phyloP scores from a whole-genome alignment of 2,797 vertebrate species.

The Luscinia megarhynchos region DNA sequence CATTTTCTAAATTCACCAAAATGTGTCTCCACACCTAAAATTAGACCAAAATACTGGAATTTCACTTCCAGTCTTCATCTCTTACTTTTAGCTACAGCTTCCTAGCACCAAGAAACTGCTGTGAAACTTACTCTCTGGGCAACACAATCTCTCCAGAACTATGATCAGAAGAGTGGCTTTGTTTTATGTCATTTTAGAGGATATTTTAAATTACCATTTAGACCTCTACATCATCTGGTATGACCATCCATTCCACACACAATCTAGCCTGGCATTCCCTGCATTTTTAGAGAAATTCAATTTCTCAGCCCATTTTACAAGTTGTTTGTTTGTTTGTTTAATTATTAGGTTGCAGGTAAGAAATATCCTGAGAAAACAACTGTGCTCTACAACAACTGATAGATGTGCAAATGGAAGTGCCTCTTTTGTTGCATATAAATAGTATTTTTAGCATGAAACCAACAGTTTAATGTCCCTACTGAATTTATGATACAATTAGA shows the following conservation, averaged over 20 bases:
- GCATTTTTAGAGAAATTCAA: neutral
- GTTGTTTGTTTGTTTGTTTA: neutral
- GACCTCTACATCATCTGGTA: neutral
- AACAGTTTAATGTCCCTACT: neutral
- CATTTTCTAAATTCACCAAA: neutral
- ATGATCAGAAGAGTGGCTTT: neutral
- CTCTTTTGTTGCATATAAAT: slow-evolving; percentile 1
- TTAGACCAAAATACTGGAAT: neutral
- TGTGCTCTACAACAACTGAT: neutral
- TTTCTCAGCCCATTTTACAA: neutral
- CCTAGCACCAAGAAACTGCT: neutral
- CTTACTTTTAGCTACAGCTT: neutral
- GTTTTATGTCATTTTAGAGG: neutral
- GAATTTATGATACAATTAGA: slow-evolving; percentile 37
- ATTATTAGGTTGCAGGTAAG: neutral
- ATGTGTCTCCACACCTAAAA: neutral
- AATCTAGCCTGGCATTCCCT: neutral
- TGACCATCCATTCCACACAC: neutral
- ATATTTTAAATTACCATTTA: neutral
- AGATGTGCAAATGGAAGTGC: neutral
- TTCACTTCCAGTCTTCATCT: neutral
- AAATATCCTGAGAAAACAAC: neutral
- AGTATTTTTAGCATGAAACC: slow-evolving; percentile 27
- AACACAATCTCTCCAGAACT: neutral
- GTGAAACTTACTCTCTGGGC: neutral